phyloP scores from a whole-genome alignment of 2,113 vertebrate genomes.

The Stegostoma tigrinum region DNA sequence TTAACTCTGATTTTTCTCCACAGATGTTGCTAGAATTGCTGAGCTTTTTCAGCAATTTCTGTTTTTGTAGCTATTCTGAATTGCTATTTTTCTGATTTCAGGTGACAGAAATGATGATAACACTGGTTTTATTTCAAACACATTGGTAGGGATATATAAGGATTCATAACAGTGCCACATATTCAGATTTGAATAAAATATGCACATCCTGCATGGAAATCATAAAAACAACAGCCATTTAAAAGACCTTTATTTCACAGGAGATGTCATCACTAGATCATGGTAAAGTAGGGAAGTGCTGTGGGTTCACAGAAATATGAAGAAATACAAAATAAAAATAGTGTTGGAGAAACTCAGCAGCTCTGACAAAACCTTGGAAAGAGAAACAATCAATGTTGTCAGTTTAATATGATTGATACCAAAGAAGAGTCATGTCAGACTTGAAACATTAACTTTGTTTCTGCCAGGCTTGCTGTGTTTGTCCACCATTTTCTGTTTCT shows the following conservation, averaged over 20 bases:
- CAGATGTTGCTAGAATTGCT: no score
- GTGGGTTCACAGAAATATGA: no score
- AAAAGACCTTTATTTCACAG: background rate
- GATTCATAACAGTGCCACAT: background rate
- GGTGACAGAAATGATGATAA: background rate
- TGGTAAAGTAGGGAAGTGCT: background rate
- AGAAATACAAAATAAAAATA: no score
- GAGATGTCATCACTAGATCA: background rate
- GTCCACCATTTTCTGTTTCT: background rate
- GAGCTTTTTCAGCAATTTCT: no score
- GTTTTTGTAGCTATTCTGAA: background rate
- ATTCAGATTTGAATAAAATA: background rate
- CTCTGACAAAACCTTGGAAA: no score
- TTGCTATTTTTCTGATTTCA: background rate
- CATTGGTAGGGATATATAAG: background rate
- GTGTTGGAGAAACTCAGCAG: no score
- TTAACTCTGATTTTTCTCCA: no score
- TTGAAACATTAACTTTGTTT: no score
- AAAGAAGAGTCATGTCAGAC: no score
- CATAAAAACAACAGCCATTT: background rate
- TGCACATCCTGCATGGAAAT: background rate
- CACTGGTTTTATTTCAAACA: background rate
- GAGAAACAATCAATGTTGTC: no score
- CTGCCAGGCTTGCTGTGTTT: no score
- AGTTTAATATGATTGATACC: no score